These are phyloP conservation scores for Sabatieria punctata DNA, from an alignment of 2,888 invertebrate species.

Conservation along the genomic window DNA sequence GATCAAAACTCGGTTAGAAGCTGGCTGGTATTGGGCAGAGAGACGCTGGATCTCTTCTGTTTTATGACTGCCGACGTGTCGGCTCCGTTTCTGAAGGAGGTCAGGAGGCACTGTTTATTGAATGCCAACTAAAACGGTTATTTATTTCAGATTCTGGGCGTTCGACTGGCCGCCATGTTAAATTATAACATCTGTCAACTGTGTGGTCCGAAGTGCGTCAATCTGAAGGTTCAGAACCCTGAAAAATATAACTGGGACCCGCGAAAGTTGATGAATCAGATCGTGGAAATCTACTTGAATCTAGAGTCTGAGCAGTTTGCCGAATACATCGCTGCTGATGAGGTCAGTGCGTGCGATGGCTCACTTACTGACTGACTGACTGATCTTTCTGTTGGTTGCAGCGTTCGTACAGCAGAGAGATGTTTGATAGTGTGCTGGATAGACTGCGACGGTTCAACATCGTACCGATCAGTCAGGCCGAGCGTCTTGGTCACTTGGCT, in stretches of 20 bases:
- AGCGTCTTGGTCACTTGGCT: slow-evolving; percentile 48
- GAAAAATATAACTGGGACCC: slow-evolving; percentile 97
- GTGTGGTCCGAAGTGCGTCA: slow-evolving; percentile 46
- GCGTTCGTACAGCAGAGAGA: slow-evolving; percentile 78
- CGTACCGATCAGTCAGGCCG: slow-evolving; percentile 65
- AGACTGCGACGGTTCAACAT: slow-evolving; percentile 64
- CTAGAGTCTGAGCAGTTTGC: slow-evolving; percentile 51
- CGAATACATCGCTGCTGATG: slow-evolving; percentile 73
- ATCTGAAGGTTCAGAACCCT: slow-evolving; percentile 50
- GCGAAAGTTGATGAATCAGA: slow-evolving; percentile 64
- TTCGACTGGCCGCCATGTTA: slow-evolving; percentile 87
- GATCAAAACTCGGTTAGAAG: slow-evolving; percentile 72
- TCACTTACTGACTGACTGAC: too few species aligned
- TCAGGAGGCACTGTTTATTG: not conserved
- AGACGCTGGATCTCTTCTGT: slow-evolving; percentile 95
- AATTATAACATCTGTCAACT: slow-evolving; percentile 93
- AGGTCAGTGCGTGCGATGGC: slow-evolving; percentile 46
- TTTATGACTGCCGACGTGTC: slow-evolving; percentile 77
- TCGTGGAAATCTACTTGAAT: slow-evolving; percentile 91
- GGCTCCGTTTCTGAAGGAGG: slow-evolving; percentile 59
- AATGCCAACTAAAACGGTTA: not conserved
- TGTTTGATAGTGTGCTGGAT: slow-evolving; percentile 74
- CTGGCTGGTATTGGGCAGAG: slow-evolving; percentile 72
- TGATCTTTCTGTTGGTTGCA: slow-evolving; percentile 30
- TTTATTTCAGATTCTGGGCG: slow-evolving; percentile 54